Evolutionary conservation across 2,113 vertebrate species (phyloP).

Genomic region (Menura novaehollandiae): DNA sequence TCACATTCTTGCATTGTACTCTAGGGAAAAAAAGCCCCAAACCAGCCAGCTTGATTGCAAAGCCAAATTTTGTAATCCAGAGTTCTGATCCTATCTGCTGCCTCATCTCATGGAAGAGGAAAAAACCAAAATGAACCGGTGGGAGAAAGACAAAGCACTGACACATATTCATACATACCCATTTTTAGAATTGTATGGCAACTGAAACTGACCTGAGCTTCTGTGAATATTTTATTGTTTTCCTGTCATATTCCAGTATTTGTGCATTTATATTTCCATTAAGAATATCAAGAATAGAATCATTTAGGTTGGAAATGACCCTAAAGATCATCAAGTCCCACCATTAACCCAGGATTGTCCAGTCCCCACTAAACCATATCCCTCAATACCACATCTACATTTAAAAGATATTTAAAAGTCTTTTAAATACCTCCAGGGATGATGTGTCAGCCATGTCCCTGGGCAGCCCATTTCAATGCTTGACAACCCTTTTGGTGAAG

Average conservation of each 20-base stretch:
- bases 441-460: not conserved
- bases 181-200: not conserved
- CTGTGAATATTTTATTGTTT: not conserved
- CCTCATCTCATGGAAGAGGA: not conserved
- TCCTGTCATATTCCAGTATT: not conserved
- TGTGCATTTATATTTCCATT: not conserved
- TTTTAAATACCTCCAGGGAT: not conserved
- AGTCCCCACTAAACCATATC: not conserved
- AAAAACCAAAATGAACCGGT: not conserved
- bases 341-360: not conserved
- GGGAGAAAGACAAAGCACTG: not conserved
- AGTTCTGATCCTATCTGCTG: not conserved
- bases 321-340: rapidly evolving
- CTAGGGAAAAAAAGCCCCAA: not conserved
- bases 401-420: not conserved
- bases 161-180: not conserved
- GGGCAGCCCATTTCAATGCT: not conserved
- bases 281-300: not conserved
- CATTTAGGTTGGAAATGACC: not conserved
- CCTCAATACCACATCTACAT: rapidly evolving
- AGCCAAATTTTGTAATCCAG: not conserved
- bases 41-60: not conserved
- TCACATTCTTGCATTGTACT: not conserved
- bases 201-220: not conserved
- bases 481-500: rapidly evolving